Evolutionary conservation across 1,140 invertebrate genomes (phyloP), one percentile per base, ranked within the genome.

Genomic region (Aplysia californica): DNA sequence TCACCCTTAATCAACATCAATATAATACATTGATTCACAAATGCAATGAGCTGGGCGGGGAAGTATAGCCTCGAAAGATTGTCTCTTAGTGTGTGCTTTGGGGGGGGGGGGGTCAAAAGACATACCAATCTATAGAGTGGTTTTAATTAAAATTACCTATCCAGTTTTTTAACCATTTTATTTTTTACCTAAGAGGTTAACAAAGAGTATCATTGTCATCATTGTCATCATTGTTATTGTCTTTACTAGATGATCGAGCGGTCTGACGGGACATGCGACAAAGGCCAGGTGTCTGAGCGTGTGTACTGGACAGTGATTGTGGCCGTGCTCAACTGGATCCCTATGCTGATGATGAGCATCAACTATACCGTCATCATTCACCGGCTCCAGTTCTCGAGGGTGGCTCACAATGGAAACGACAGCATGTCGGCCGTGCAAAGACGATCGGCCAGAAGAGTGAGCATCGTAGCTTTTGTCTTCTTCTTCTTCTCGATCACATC

Each of bases 261-360:
- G 29, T 72, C 77, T 2, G 81, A 81, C 50, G 80, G 79, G 2
- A 59, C 59, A 15, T 86, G 80, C 74, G 83, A 84, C 44, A 39
- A 74, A 39, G 85, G 83, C 3, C 71, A 80, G 6, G 79, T 61
- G 39, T 83, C 86, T 0, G 82, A 84, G 38, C 78, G 80, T 50
- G 71, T 86, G 5, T 91, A 90, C 78, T 91, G 91, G 84, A 88
- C 88, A 23, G 85, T 90, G 61, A 86, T 91, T 21, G 84, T 87
- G 6, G 81, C 89, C 20, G 87, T 88, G 3, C 78, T 91, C 29
- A 91, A 91, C 86, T 92, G 91, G 86, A 80, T 91, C 31, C 91
- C 91, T 0, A 88, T 91, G 66, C 55, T 87, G 4, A 86, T 90
- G 6, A 91, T 91, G 91, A 79, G 85, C 5, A 81, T 89, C 4